These are phyloP conservation scores for Astyanax mexicanus DNA, from an alignment of 2,797 vertebrate species.

Conservation along the genomic window DNA sequence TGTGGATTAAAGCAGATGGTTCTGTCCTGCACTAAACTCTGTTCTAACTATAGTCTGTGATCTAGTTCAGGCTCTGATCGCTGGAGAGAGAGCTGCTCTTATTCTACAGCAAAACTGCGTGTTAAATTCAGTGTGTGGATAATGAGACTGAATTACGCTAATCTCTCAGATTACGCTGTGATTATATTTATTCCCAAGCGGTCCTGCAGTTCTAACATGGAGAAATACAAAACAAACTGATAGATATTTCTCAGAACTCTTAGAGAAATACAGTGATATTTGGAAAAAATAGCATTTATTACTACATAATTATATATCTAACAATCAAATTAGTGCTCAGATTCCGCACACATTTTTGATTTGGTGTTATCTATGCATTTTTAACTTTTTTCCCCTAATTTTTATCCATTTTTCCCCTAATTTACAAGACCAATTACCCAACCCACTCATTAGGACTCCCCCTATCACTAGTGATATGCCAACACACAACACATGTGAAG, in stretches of 20 bases:
- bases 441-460: no score
- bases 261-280: no score
- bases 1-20: background rate
- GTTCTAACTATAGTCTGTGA: slow-evolving; percentile 2
- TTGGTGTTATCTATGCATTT: no score
- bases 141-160: background rate
- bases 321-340: no score
- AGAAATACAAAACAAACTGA: background rate
- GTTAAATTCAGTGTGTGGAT: background rate
- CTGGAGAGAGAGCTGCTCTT: background rate
- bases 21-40: background rate
- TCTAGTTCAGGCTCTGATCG: background rate
- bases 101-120: background rate
- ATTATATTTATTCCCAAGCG: background rate
- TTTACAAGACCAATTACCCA: no score
- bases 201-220: background rate
- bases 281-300: no score
- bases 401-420: no score
- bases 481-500: no score
- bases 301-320: no score
- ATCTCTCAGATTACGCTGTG: background rate
- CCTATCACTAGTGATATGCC: no score
- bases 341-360: no score
- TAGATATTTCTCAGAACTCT: background rate
- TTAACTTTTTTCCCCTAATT: no score